Percentiles rank a stretch among this genome's conserved stretches.
Conservation (phyloP, 1,140 invertebrate genomes). For the Drosophila biarmipes region DNA sequence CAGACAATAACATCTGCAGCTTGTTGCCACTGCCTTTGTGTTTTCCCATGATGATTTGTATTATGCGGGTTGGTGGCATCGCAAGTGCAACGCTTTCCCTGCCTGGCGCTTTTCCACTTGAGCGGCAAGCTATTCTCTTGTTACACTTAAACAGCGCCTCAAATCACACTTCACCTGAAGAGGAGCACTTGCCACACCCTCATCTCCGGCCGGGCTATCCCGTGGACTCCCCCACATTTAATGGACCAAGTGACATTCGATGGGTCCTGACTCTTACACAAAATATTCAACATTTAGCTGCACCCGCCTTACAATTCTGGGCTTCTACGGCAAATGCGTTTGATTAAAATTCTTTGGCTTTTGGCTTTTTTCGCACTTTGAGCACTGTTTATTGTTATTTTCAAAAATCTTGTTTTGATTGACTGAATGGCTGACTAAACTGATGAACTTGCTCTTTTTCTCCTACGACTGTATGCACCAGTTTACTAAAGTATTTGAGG, state of each 20-base stretch:
- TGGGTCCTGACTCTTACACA: constrained; percentile 18
- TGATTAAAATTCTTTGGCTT: constrained; percentile 69
- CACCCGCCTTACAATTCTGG: constrained; percentile 2
- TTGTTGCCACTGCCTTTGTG: constrained; percentile 17
- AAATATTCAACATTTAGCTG: not conserved
- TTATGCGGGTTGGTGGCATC: constrained; percentile 43
- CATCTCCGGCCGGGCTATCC: not conserved
- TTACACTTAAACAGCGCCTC: constrained; percentile 60
- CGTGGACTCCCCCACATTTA: too few relatives aligned
- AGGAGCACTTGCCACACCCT: constrained; percentile 21
- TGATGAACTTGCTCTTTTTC: constrained; percentile 50
- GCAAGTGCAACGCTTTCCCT: constrained; percentile 41
- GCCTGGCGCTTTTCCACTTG: constrained; percentile 61
- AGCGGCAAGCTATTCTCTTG: constrained; percentile 59
- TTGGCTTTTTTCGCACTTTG: constrained; percentile 45
- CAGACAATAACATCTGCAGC: constrained; percentile 40
- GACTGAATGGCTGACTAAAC: constrained; percentile 21
- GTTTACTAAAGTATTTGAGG: constrained; percentile 54
- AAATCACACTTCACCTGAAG: constrained; percentile 75
- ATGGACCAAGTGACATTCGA: constrained; percentile 12
- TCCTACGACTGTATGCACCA: too few relatives aligned
- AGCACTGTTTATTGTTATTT: constrained; percentile 32
- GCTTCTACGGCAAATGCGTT: constrained; percentile 49
- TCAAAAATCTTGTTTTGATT: constrained; percentile 30
- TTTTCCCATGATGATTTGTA: constrained; percentile 23